phyloP scores from a whole-genome alignment of 1,140 invertebrate species.

The Lepidostoma basale region DNA sequence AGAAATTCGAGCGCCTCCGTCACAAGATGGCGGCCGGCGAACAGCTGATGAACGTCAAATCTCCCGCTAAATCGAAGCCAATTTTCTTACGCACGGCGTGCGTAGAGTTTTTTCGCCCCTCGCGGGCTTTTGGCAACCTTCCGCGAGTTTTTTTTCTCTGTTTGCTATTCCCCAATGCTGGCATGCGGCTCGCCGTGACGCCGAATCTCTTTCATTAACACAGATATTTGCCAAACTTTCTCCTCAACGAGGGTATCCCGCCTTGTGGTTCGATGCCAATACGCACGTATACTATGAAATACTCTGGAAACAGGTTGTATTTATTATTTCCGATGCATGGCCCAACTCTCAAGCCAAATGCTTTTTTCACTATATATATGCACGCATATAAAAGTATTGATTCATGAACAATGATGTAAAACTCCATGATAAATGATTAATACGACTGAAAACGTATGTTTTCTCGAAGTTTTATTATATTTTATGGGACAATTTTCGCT shows the following conservation, averaged over 20 bases:
- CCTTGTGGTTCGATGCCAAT: neutral
- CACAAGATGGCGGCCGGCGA: constrained; percentile 19
- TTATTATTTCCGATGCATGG: too few relatives aligned
- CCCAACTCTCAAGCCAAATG: too few relatives aligned
- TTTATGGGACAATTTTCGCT: too few relatives aligned
- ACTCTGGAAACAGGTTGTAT: too few relatives aligned
- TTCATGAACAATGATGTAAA: too few relatives aligned
- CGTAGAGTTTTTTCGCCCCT: constrained; percentile 10
- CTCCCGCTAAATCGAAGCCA: neutral
- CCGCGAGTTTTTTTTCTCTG: neutral
- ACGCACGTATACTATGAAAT: too few relatives aligned
- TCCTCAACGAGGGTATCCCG: neutral
- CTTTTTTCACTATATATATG: too few relatives aligned
- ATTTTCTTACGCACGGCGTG: constrained; percentile 6
- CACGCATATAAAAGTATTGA: too few relatives aligned
- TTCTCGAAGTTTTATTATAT: too few relatives aligned
- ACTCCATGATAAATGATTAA: too few relatives aligned
- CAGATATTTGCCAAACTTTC: constrained; percentile 27
- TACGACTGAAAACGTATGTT: too few relatives aligned
- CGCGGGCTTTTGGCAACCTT: neutral
- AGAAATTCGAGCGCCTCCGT: constrained; percentile 9
- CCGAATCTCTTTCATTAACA: constrained; percentile 12
- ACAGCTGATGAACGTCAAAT: constrained; percentile 2
- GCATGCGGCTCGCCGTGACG: neutral
- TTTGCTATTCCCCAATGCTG: neutral